Conservation (phyloP, 2,888 invertebrate species). For the Andricus curvator region DNA sequence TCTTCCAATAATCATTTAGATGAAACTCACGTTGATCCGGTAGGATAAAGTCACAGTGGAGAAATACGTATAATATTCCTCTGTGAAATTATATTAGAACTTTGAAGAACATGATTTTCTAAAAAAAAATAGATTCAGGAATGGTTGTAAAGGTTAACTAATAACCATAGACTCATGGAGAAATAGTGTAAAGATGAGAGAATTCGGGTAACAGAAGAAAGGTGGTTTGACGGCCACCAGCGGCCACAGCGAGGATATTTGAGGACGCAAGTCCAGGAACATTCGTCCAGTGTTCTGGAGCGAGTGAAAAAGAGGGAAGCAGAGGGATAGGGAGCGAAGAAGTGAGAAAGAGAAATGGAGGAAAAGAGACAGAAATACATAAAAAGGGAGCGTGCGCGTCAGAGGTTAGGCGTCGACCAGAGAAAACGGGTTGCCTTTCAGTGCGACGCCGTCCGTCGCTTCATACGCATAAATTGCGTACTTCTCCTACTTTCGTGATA, state of each 20-base stretch:
- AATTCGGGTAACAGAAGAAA: slow-evolving; percentile 13
- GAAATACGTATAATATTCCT: too few species aligned
- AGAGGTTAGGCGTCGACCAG: slow-evolving; percentile 70
- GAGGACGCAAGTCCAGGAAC: not conserved
- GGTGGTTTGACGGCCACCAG: not conserved
- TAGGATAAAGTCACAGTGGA: too few species aligned
- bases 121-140: not conserved
- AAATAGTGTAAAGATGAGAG: slow-evolving; percentile 8
- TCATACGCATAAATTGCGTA: slow-evolving; percentile 61
- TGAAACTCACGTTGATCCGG: too few species aligned
- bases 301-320: not conserved
- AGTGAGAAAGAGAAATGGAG: not conserved
- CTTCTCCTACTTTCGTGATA: slow-evolving; percentile 30
- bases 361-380: not conserved
- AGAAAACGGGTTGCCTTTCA: slow-evolving; percentile 61
- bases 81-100: too few species aligned
- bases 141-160: slow-evolving; percentile 6
- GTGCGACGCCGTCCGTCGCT: slow-evolving; percentile 69
- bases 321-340: not conserved
- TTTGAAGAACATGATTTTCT: too few species aligned
- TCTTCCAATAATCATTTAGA: too few species aligned
- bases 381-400: slow-evolving; percentile 62
- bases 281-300: not conserved
- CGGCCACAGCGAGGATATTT: slow-evolving; percentile 6
- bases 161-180: not conserved